Conservation (phyloP, 1,140 invertebrate genomes). For the Chelonus insularis region DNA sequence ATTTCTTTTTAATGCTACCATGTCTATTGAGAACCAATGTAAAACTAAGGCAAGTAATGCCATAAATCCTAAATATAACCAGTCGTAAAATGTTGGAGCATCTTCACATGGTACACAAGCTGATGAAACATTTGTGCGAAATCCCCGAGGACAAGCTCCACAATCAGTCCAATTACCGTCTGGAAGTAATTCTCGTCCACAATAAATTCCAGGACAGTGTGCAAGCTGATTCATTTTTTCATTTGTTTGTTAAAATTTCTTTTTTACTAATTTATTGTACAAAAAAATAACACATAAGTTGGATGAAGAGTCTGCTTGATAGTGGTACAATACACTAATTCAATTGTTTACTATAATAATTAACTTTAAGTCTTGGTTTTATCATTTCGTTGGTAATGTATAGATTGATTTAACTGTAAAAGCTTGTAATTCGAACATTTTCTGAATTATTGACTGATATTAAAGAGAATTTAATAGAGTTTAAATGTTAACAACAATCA, state of each 20-base stretch:
- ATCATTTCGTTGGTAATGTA: too few relatives aligned
- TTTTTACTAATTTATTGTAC: too few relatives aligned
- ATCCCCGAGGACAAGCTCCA: slow-evolving; percentile 86
- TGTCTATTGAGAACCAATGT: slow-evolving; percentile 92
- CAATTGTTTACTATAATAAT: too few relatives aligned
- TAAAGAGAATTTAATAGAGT: too few relatives aligned
- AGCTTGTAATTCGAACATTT: too few relatives aligned
- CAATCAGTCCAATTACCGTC: slow-evolving; percentile 77
- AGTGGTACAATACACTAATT: too few relatives aligned
- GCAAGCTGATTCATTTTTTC: slow-evolving; percentile 34
- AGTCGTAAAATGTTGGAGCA: slow-evolving; percentile 83
- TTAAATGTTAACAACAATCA: neutral
- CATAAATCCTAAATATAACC: slow-evolving; percentile 94
- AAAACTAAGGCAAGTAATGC: slow-evolving; percentile 80
- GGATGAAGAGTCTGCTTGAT: too few relatives aligned
- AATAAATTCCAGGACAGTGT: slow-evolving; percentile 83
- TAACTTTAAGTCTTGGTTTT: too few relatives aligned
- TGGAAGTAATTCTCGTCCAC: slow-evolving; percentile 69
- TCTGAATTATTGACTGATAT: too few relatives aligned
- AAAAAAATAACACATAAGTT: too few relatives aligned
- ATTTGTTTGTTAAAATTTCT: too few relatives aligned
- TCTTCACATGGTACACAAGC: slow-evolving; percentile 78
- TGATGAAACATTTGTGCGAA: slow-evolving; percentile 66
- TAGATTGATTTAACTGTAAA: too few relatives aligned
- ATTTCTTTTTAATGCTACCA: slow-evolving; percentile 73